Conservation (phyloP, 2,113 vertebrate genomes). For the Silurus asotus region DNA sequence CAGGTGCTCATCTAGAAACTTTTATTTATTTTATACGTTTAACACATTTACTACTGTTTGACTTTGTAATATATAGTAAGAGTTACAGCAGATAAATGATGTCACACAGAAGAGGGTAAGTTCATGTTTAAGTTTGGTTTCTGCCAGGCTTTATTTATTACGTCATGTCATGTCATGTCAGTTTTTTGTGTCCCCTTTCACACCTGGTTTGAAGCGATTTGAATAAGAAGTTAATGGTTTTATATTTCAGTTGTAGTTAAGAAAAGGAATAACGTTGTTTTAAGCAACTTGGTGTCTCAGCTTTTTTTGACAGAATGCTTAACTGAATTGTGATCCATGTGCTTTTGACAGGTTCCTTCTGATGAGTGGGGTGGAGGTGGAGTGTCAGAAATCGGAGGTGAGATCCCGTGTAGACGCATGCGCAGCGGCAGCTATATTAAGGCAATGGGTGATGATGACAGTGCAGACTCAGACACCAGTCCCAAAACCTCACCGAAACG, state of each 20-base stretch:
- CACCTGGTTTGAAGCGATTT: neutral
- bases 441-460: constrained; percentile 98
- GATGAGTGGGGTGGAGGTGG: constrained; percentile 89
- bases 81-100: neutral
- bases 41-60: neutral
- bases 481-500: constrained; percentile 87
- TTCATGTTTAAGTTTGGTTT: neutral
- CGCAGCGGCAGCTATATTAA: constrained; percentile 99
- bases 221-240: neutral
- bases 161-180: neutral
- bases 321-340: neutral
- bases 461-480: constrained; percentile 89
- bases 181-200: neutral
- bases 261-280: neutral
- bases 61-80: neutral
- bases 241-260: neutral
- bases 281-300: neutral
- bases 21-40: neutral
- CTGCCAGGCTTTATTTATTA: too few species aligned
- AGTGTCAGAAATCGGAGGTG: constrained; percentile 76
- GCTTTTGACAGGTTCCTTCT: constrained; percentile 83
- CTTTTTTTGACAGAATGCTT: neutral
- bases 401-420: constrained; percentile 97
- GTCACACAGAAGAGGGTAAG: neutral
- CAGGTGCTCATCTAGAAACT: neutral